Conservation (phyloP, 2,797 vertebrate genomes). For the Margarornis squamiger region DNA sequence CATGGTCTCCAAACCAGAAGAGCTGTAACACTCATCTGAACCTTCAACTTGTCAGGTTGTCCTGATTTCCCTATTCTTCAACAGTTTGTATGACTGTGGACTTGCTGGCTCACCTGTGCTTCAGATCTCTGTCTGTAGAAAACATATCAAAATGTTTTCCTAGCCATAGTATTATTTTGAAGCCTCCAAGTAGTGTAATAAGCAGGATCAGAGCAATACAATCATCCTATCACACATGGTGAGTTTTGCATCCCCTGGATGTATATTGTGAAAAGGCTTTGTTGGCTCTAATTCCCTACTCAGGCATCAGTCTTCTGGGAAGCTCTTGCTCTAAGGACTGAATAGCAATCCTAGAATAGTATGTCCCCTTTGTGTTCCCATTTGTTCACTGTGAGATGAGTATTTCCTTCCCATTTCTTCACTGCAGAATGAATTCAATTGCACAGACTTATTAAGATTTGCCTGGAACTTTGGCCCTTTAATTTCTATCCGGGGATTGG, state of each 20-base stretch:
- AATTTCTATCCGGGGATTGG: background rate
- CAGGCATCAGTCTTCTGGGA: background rate
- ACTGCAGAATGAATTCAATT: background rate
- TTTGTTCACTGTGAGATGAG: background rate
- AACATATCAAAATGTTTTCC: background rate
- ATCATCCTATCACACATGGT: background rate
- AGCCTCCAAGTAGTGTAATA: accelerated
- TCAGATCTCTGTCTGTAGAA: background rate
- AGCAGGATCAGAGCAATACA: background rate
- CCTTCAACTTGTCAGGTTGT: background rate
- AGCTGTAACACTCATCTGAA: background rate
- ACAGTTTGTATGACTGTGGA: background rate
- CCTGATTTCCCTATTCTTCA: background rate
- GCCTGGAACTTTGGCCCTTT: background rate
- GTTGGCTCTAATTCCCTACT: background rate
- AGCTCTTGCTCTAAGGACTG: background rate
- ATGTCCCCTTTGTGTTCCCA: background rate
- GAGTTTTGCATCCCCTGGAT: background rate
- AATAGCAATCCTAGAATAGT: background rate
- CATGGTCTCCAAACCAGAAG: background rate
- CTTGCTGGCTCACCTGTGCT: background rate
- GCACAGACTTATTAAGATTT: background rate
- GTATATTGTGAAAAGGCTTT: background rate
- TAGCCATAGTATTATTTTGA: background rate
- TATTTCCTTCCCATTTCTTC: background rate